A percentile compares a stretch with the other conserved stretches of the same genome.
These are phyloP conservation scores for Zaprionus vittiger DNA, from an alignment of 1,140 invertebrate species.

Conservation along the genomic window DNA sequence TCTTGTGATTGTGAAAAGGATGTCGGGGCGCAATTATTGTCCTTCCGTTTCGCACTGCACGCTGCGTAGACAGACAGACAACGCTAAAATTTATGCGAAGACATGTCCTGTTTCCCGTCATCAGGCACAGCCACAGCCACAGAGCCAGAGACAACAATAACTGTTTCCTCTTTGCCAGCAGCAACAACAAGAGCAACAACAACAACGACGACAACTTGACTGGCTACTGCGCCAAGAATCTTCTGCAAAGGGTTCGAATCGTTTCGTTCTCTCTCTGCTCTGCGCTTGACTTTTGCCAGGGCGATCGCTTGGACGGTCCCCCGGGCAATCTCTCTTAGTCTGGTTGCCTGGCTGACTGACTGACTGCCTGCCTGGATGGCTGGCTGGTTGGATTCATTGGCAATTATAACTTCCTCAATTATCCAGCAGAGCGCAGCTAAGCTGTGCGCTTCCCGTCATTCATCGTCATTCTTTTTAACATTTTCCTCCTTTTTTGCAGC, in stretches of 20 bases:
- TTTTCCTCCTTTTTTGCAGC: constrained; percentile 53
- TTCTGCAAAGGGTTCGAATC: constrained; percentile 67
- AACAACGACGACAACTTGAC: constrained; percentile 39
- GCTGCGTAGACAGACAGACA: neutral
- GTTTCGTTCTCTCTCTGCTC: constrained; percentile 21
- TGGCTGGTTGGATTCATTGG: constrained; percentile 74
- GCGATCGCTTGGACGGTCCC: constrained; percentile 22
- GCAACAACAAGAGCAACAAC: constrained; percentile 8
- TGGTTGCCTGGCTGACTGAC: constrained; percentile 13
- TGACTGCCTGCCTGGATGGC: constrained; percentile 2
- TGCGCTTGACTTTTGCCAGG: constrained; percentile 52
- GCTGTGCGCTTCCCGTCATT: constrained; percentile 82
- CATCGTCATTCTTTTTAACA: constrained; percentile 82
- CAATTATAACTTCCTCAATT: constrained; percentile 84
- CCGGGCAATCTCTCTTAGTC: constrained; percentile 33
- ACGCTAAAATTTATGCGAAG: constrained; percentile 73
- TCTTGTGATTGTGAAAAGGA: constrained; percentile 3
- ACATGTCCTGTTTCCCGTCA: constrained; percentile 78
- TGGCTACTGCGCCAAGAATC: constrained; percentile 47
- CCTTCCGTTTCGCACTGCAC: constrained; percentile 57
- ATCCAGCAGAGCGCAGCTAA: constrained; percentile 75
- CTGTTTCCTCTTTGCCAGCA: constrained; percentile 69
- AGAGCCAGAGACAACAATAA: constrained; percentile 56
- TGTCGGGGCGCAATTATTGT: constrained; percentile 61
- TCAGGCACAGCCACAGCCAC: constrained; percentile 28